Evolutionary conservation across 2,113 vertebrate genomes (phyloP), one percentile per base, ranked within the genome.

Genomic region (Cheirogaleus medius): DNA sequence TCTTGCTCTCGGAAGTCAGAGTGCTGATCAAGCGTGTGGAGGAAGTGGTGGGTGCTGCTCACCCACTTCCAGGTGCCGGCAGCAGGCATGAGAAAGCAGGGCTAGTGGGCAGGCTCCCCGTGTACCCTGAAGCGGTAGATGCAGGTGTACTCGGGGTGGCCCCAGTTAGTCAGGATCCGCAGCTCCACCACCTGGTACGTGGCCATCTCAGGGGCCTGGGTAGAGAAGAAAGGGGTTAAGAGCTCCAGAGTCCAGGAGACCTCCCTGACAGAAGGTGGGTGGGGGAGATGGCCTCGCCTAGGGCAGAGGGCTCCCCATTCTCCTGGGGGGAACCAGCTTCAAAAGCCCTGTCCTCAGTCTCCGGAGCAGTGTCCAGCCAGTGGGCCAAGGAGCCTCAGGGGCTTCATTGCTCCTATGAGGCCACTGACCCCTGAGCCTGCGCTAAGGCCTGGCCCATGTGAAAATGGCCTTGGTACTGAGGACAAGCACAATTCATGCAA

Each of bases 81-180:
- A 3, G 64, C 60, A 76, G 93, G 96, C 86, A 21, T 9, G 4
- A 25, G 42, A 1, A 49, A 25, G n/a, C 8, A 5, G 58, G 80
- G 8, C 98, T 99, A 99, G 93, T 97, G 96, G 8, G 80, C 92
- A 0, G 86, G 97, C 82, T 98, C 98, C 66, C 99, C 99, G 0
- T 99, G 99, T 63, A 99, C 99, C 0, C 99, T 98, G 99, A 99
- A 99, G 90, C 99, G 99, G 98, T 99, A 99, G 96, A 99, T 98
- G 95, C 99, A 99, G 15, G 99, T 99, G 83, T 99, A 99, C 29
- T 99, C 99, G 0, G 99, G 98, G 86, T 99, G 99, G 81, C 99
- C 99, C 99, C 99, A 99, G 91, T 99, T 99, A 78, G 98, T 99
- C 96, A 99, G 98, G 81, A 99, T 98, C 13, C 99, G 98, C 34